These are phyloP conservation scores for Aleiodes leptofemur DNA, from an alignment of 2,888 invertebrate genomes.

Conservation along the genomic window DNA sequence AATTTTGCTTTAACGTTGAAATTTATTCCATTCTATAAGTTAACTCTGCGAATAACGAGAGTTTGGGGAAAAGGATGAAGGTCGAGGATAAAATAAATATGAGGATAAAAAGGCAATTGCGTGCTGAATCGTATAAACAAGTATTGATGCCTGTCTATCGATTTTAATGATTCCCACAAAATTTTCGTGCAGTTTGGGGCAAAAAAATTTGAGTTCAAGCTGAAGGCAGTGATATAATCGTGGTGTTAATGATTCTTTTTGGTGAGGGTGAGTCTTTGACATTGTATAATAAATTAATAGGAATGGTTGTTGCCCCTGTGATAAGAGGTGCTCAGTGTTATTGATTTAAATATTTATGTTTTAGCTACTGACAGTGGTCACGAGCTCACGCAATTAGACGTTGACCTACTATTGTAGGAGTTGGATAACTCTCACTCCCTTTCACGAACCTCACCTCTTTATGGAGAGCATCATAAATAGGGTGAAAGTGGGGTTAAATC, in stretches of 20 bases:
- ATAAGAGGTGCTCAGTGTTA: slow-evolving; percentile 1
- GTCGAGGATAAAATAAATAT: no score
- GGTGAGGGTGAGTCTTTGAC: not conserved
- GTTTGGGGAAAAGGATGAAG: no score
- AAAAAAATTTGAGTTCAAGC: no score
- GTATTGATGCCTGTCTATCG: no score
- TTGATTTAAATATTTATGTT: slow-evolving; percentile 17
- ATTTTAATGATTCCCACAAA: no score
- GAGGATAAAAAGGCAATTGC: no score
- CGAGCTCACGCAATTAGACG: slow-evolving; percentile 29
- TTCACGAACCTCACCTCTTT: not conserved
- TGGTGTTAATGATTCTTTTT: not conserved
- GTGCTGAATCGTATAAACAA: no score
- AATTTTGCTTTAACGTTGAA: not conserved
- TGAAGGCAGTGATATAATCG: no score
- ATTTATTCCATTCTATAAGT: not conserved
- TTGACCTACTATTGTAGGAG: slow-evolving; percentile 30
- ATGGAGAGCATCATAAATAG: no score
- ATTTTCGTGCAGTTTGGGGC: no score
- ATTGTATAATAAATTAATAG: not conserved
- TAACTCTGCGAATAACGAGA: no score
- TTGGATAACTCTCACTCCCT: not conserved
- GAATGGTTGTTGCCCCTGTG: not conserved
- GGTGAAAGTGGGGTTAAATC: no score
- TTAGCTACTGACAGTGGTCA: slow-evolving; percentile 25